Conservation (phyloP, 2,888 invertebrate genomes). For the Phoronis australis region DNA sequence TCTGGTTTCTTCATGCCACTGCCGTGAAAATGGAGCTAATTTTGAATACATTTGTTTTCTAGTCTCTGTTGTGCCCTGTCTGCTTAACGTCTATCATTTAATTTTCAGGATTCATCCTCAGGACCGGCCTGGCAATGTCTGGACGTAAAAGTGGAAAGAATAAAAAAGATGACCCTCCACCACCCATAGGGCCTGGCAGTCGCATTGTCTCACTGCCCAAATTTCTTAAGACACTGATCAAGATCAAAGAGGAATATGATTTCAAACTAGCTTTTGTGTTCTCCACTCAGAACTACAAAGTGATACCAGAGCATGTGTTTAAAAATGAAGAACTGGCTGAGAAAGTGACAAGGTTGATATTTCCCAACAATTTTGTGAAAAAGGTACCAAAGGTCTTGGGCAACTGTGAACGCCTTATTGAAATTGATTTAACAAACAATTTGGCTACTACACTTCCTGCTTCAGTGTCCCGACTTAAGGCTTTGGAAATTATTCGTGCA, state of each 20-base stretch:
- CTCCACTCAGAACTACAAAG: background rate
- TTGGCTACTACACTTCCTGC: constrained; percentile 31
- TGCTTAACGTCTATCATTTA: no score
- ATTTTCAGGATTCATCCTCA: no score
- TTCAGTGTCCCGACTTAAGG: constrained; percentile 34
- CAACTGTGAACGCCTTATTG: constrained; percentile 31
- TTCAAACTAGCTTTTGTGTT: no score
- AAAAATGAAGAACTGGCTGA: constrained; percentile 44
- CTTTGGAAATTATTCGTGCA: constrained; percentile 31
- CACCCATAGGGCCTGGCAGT: constrained; percentile 49
- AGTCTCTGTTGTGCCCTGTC: no score
- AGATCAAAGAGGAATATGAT: no score
- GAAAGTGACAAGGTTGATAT: constrained; percentile 35
- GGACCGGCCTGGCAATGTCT: no score
- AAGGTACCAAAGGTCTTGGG: constrained; percentile 39
- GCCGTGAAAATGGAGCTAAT: no score
- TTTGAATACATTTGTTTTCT: no score
- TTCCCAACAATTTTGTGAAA: constrained; percentile 46
- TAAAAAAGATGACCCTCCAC: constrained; percentile 51
- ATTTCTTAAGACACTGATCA: no score
- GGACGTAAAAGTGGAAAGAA: constrained; percentile 28
- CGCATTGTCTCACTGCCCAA: constrained; percentile 44
- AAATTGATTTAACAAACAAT: constrained; percentile 41
- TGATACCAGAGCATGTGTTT: constrained; percentile 39
- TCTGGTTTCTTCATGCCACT: no score